Evolutionary conservation across 1,140 invertebrate species (phyloP).

Genomic region (Bombus waltoni): DNA sequence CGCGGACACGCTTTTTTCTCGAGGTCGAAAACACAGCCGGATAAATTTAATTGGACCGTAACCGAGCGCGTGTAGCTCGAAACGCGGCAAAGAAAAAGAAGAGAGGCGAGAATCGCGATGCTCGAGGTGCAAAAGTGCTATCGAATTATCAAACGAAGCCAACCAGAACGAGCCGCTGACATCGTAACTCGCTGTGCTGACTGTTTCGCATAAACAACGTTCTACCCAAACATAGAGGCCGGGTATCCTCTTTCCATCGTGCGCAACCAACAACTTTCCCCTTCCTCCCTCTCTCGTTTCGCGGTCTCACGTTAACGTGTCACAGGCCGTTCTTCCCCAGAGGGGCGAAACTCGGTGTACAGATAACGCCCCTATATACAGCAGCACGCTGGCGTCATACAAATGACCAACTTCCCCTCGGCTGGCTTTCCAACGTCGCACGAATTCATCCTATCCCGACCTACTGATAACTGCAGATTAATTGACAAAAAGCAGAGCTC

Average conservation of each 20-base stretch:
- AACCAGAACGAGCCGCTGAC: conserved; percentile 65
- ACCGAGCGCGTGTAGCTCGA: conserved; percentile 32
- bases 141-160: conserved; percentile 69
- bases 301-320: conserved; percentile 20
- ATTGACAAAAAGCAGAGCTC: conserved; percentile 66
- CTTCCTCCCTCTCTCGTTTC: not conserved
- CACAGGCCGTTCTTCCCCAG: conserved; percentile 26
- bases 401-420: conserved; percentile 65
- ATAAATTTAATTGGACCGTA: conserved; percentile 64
- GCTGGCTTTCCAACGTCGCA: conserved; percentile 18
- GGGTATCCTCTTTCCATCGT: conserved; percentile 50
- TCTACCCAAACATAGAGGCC: conserved; percentile 29
- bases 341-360: conserved; percentile 21
- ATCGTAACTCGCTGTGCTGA: conserved; percentile 61
- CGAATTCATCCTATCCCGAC: not conserved
- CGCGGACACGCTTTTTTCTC: conserved; percentile 35
- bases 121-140: conserved; percentile 41
- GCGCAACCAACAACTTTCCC: not conserved
- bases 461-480: conserved; percentile 67
- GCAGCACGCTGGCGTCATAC: conserved; percentile 62
- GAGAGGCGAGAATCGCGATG: not conserved
- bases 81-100: not conserved
- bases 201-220: conserved; percentile 69
- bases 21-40: conserved; percentile 44
- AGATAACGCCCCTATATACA: conserved; percentile 69